Evolutionary conservation across 2,113 vertebrate genomes (phyloP), one percentile per base, ranked within the genome.

Genomic region (Phrynosoma platyrhinos): DNA sequence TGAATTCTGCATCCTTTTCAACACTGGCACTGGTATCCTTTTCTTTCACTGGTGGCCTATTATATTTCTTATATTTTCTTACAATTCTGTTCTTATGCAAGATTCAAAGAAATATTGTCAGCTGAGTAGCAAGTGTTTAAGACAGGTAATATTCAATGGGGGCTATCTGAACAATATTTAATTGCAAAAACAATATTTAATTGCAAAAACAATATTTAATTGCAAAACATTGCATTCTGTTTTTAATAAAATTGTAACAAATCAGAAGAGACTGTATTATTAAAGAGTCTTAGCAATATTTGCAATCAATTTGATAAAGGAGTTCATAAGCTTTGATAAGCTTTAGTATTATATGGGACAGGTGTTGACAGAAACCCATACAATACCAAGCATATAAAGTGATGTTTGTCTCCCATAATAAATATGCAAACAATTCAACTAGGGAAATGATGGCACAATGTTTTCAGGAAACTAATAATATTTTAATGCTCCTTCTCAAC

Each of bases 171-270:
- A 16, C n/a, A n/a, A n/a, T n/a, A n/a, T n/a, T n/a, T n/a, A n/a
- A n/a, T n/a, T n/a, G n/a, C n/a, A n/a, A n/a, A n/a, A n/a, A n/a
- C n/a, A n/a, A n/a, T n/a, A n/a, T n/a, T n/a, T n/a, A n/a, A n/a
- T n/a, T n/a, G n/a, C n/a, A n/a, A n/a, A n/a, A n/a, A n/a, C 30
- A n/a, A 18, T 21, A 71, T 83, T 83, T 83, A 83, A 72, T 72
- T 69, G 40, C 7, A 8, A 36, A 83, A 52, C 8, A 71, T n/a
- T 47, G 64, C 27, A 42, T 25, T 42, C 9, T n/a, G 32, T 16
- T 4, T 77, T 47, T 64, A 47, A 85, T 66, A 77, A 42, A 62
- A 76, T n/a, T 42, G 0, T 14, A 42, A 30, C 25, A 12, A 6
- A 77, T 55, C 3, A 30, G 55, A n/a, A 21, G 30, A 78, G 27